phyloP scores from a whole-genome alignment of 2,888 invertebrate species.

The Andrena marginata region DNA sequence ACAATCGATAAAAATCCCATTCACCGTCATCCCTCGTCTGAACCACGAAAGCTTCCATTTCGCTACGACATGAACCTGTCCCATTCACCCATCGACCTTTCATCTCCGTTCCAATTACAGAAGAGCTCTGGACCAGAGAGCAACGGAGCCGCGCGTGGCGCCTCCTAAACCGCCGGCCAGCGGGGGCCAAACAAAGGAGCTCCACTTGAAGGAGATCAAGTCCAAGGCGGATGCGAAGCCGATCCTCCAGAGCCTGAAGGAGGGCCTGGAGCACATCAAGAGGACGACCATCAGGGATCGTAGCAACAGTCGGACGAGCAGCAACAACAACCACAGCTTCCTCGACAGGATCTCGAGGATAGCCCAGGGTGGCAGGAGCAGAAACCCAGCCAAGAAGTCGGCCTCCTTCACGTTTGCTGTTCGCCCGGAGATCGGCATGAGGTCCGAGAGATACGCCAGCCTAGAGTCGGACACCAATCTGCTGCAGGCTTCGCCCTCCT shows the following conservation, averaged over 20 bases:
- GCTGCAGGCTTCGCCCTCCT: conserved; percentile 63
- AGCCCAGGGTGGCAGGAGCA: conserved; percentile 80
- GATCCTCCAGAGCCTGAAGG: conserved; percentile 81
- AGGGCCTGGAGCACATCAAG: conserved; percentile 82
- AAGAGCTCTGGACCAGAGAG: conserved; percentile 82
- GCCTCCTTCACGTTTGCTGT: conserved; percentile 83
- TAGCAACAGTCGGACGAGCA: conserved; percentile 68
- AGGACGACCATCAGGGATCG: conserved; percentile 81
- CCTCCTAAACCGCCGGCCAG: conserved; percentile 77
- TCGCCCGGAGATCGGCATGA: conserved; percentile 83
- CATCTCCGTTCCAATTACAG: conserved; percentile 69
- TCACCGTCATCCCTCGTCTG: background rate
- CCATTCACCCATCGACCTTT: background rate
- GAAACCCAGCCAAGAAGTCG: conserved; percentile 83
- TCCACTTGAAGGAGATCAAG: conserved; percentile 81
- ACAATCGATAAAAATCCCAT: background rate
- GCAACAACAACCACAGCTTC: conserved; percentile 76
- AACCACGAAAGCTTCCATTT: background rate
- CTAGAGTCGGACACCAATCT: conserved; percentile 81
- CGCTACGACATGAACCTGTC: background rate
- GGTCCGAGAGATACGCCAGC: conserved; percentile 82
- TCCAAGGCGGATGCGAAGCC: conserved; percentile 81
- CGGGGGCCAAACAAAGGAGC: conserved; percentile 78
- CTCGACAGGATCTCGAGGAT: conserved; percentile 82
- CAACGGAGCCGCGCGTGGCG: conserved; percentile 82